Percentiles rank a stretch among this genome's conserved stretches.
Conservation (phyloP, 2,113 vertebrate species). For the Tachysurus fulvidraco region DNA sequence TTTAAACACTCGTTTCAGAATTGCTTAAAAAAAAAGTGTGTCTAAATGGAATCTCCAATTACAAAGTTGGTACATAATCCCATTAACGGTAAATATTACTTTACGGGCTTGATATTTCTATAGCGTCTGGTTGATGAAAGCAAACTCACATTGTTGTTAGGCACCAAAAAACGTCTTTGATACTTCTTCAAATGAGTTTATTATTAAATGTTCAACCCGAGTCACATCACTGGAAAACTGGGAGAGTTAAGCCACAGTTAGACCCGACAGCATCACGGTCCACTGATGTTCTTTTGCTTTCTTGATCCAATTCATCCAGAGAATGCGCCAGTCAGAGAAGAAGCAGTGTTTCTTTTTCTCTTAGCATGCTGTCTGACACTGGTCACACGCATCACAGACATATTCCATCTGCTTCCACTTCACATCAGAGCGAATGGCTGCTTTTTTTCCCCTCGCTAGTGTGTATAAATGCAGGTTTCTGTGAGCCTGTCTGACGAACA, state of each 20-base stretch:
- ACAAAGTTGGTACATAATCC: not conserved
- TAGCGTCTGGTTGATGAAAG: no score
- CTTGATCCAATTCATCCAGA: not conserved
- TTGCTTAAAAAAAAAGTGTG: no score
- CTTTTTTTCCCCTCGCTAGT: not conserved
- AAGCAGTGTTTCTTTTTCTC: not conserved
- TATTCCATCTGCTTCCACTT: conserved; percentile 35
- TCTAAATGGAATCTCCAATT: no score
- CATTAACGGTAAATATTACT: not conserved
- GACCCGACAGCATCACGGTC: not conserved
- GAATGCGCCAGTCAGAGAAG: not conserved
- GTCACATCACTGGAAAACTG: not conserved
- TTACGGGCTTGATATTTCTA: not conserved
- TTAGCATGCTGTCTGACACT: not conserved
- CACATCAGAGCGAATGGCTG: not conserved
- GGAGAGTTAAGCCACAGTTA: not conserved
- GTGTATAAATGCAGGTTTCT: not conserved
- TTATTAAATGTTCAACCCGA: not conserved
- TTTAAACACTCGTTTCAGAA: no score
- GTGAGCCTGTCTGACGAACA: not conserved
- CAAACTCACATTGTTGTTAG: no score
- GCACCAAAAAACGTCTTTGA: no score
- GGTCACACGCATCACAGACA: not conserved
- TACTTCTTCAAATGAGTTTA: not conserved
- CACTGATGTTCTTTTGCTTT: not conserved